Conservation (phyloP, 2,888 invertebrate genomes). For the Tridacna gigas region DNA sequence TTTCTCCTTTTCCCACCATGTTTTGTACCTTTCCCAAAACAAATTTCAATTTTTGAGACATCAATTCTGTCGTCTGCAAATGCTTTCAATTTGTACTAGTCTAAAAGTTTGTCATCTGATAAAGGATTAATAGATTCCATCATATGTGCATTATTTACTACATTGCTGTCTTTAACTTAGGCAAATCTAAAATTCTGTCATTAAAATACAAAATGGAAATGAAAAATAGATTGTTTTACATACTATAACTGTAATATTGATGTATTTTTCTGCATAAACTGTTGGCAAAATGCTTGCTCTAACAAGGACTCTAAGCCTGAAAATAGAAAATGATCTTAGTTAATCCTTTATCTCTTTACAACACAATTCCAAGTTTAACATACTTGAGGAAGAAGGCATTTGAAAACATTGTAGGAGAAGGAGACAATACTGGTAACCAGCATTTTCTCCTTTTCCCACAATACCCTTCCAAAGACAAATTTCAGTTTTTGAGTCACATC, state of each 20-base stretch:
- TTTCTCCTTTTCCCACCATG: not conserved
- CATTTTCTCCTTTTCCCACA: not conserved
- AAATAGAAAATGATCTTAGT: not conserved
- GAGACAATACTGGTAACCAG: not conserved
- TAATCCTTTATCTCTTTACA: not conserved
- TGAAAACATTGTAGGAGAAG: not conserved
- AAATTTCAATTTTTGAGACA: no score
- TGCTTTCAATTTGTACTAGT: no score
- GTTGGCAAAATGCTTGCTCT: not conserved
- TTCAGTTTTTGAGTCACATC: no score
- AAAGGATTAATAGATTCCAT: no score
- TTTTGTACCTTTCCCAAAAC: not conserved
- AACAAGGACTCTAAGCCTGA: not conserved
- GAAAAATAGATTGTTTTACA: not conserved
- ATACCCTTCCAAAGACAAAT: not conserved
- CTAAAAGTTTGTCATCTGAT: no score
- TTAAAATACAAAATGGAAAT: no score
- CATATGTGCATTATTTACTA: no score
- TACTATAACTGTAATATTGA: constrained; percentile 21
- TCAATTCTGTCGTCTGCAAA: no score
- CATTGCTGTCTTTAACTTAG: no score
- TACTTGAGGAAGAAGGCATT: not conserved
- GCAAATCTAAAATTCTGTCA: no score
- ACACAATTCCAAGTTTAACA: not conserved
- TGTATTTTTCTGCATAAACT: not conserved